Conservation (phyloP, 1,140 invertebrate genomes). For the Gerris buenoi region DNA sequence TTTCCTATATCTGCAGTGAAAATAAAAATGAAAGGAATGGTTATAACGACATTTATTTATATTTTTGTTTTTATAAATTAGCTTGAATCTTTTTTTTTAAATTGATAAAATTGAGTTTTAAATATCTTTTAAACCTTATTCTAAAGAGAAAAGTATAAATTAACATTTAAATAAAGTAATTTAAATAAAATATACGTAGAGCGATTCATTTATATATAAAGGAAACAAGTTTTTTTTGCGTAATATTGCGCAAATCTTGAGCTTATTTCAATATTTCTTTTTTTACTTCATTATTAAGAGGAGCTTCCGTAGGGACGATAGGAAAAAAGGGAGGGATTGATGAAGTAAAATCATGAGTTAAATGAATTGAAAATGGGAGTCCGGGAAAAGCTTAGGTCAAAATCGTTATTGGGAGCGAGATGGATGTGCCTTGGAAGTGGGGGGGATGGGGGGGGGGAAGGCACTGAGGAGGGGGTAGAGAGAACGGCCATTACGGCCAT, state of each 20-base stretch:
- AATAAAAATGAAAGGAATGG: no score
- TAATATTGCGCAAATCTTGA: not conserved
- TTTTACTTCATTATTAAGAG: not conserved
- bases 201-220: no score
- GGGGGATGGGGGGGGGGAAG: not conserved
- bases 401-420: not conserved
- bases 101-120: no score
- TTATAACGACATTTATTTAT: no score
- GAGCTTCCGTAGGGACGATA: not conserved
- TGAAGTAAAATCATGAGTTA: not conserved
- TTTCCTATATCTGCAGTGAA: no score
- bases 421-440: not conserved
- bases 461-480: not conserved
- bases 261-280: not conserved
- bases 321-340: not conserved
- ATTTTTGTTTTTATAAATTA: no score
- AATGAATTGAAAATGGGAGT: not conserved
- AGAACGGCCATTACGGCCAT: not conserved
- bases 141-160: no score
- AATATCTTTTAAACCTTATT: no score
- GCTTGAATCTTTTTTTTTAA: no score
- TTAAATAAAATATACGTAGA: not conserved
- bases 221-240: no score
- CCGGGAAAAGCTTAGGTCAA: not conserved
- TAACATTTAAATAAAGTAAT: constrained; percentile 1